Base-by-base conservation (phyloP, 2,888 invertebrate species). In the Drosophila kuntzei region DNA sequence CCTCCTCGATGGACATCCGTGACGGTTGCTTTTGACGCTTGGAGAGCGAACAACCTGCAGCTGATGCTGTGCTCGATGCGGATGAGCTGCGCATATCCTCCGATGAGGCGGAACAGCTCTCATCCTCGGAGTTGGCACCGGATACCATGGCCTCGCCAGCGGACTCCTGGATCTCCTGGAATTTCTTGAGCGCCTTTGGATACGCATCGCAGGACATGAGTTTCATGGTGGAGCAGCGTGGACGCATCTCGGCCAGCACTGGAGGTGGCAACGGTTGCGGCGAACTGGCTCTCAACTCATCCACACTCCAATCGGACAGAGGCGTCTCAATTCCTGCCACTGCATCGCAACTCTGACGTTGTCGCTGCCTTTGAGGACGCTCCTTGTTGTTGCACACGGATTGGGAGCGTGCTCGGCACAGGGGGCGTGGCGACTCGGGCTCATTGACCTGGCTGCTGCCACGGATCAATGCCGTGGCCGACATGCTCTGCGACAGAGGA, bases 131-230 rank as follows among this genome's bases (percentile, higher is more conserved):
- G 76, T 94, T 94, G 65, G 94, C 93, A 65, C 94, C 95, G n/a
- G 95, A 95, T 32, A 95, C 95, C 93, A 95, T 94, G 0, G 94
- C 94, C 88, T 95, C 95, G 22, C 94, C 95, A 2, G 95, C 95
- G 1, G 95, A 93, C 82, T 94, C 94, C 80, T 95, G 95, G 14
- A 95, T 95, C 71, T 92, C 91, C 68, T 92, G 92, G 61, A 85
- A 90, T 75, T 92, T 92, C 70, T 92, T 92, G 3, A 87, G 71
- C 12, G 81, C 86, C 72, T 92, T 92, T 7, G 92, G 88, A 60
- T 90, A 91, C 1, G 87, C 79, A 69, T 92, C 91, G 66, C 91
- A 91, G 37, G 91, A 89, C 53, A 92, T 92, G 20, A 92, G 81
- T 66, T 76, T 89, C 60, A 85, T 74, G n/a, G 83, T 79, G 5